Base-by-base conservation (phyloP, 2,113 vertebrate genomes). In the Ammodramus savannarum region DNA sequence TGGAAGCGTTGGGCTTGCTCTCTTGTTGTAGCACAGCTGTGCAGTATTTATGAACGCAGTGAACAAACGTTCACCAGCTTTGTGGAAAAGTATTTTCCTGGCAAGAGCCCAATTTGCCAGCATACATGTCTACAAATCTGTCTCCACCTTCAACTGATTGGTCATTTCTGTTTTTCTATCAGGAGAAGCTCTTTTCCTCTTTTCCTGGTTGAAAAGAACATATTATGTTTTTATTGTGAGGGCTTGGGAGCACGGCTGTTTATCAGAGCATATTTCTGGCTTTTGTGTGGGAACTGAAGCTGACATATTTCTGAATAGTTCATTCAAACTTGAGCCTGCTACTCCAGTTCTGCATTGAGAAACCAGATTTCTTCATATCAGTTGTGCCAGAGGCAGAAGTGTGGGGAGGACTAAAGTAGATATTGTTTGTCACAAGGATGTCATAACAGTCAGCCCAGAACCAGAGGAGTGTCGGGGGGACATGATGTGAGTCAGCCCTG, bases 201-300 rank as follows among this genome's bases (percentile, higher is more conserved):
- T 83, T 75, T 95, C 57, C 48, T 59, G 86, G 81, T 48, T 85
- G 86, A 92, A 68, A 92, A 85, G 13, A 87, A 21, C 23, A 25
- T 16, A 79, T 68, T 63, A 29, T 63, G 54, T 29, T 93, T 78
- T 78, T 94, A 73, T 83, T 73, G 73, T 29, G 93, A 77, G 84
- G 43, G 25, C 52, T 66, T 38, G 66, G 74, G 63, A 95, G 34
- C 67, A 41, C 7, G 39, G 41, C 46, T 94, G 14, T 91, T 96
- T 76, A 96, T 95, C 59, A 72, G 25, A 67, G 23, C 39, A 17
- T 80, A 21, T 81, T 96, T 36, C 34, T 93, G 82, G 18, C 77
- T 78, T 96, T 97, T 95, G 72, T 84, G 74, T 65, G 54, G 80
- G 61, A 94, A 89, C 80, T 77, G n/a, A 82, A 86, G 86, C 80